Base-by-base conservation (phyloP, 1,140 invertebrate species). In the Papilio dardanus region DNA sequence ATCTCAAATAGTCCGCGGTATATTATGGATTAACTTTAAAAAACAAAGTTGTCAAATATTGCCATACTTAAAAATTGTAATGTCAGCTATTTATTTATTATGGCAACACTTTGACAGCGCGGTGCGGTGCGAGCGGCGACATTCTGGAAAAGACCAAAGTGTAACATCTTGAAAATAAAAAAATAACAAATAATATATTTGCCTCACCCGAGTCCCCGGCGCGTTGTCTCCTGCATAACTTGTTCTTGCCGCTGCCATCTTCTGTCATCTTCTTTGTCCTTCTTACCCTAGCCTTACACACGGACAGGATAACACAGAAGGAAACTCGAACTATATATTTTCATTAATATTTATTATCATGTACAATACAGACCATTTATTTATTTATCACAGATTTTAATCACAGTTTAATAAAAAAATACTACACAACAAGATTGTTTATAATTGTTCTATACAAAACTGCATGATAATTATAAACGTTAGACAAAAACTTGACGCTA, bases 101-200 rank as follows among this genome's bases (percentile, higher is more conserved):
- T 19, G 69, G 42, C 42, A 71, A 71, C 68, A 71, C 68, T 16
- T 40, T 6, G n/a, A 19, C 16, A 74, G 35, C 37, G 33, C 40
- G 3, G 40, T 12, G 33, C 54, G 71, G 65, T 40, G 46, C 28
- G 4, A 12, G 8, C 10, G 21, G n/a, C 62, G 65, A 33, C n/a
- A n/a, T 74, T 81, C 88, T 91, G 89, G 79, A 91, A 92, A 87
- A 90, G 89, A 92, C 77, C 91, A 92, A 91, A 92, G 89, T 69
- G 80, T 77, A 87, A 82, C 82, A 91, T 87, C 88, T 81, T 74
- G 86, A 88, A 90, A 79, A 79, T n/a, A 50, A 76, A 81, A 75
- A 73, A 37, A 71, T 80, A 77, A 78, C 76, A 81, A 80, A 76
- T 78, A 79, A 80, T 75, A 67, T 54, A 66, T 28, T 67, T 66